phyloP scores from a whole-genome alignment of 1,140 invertebrate genomes.

The Conus ventricosus region DNA sequence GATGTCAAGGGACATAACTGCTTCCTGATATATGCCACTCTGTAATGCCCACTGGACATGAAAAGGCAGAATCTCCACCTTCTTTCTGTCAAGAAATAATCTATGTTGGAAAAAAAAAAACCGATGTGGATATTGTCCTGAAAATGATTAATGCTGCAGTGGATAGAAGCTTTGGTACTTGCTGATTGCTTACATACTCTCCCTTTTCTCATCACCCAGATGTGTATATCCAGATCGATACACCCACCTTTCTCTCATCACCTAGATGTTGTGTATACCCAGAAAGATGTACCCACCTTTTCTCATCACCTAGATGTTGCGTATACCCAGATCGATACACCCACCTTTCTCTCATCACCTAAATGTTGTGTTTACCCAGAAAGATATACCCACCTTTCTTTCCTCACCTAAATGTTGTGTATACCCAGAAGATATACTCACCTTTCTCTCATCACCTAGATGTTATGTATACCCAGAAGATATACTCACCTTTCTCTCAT shows the following conservation, averaged over 20 bases:
- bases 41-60: no score
- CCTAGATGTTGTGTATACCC: slow-evolving; percentile 95
- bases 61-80: no score
- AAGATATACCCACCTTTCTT: slow-evolving; percentile 80
- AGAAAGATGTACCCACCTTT: slow-evolving; percentile 75
- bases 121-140: no score
- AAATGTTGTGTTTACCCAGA: slow-evolving; percentile 91
- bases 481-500: slow-evolving; percentile 87
- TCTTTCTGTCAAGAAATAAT: no score
- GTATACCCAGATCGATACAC: slow-evolving; percentile 94
- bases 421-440: slow-evolving; percentile 93
- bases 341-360: slow-evolving; percentile 94
- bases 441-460: slow-evolving; percentile 97
- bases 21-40: no score
- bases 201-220: no score
- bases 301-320: slow-evolving; percentile 99
- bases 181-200: no score
- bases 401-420: slow-evolving; percentile 99
- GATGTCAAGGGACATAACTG: no score
- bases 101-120: no score
- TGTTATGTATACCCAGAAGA: slow-evolving; percentile 86
- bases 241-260: slow-evolving; percentile 89
- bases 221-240: slow-evolving; percentile 36
- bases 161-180: no score
- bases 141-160: no score